Evolutionary conservation across 2,113 vertebrate species (phyloP).

Genomic region (Copsychus sechellarum): DNA sequence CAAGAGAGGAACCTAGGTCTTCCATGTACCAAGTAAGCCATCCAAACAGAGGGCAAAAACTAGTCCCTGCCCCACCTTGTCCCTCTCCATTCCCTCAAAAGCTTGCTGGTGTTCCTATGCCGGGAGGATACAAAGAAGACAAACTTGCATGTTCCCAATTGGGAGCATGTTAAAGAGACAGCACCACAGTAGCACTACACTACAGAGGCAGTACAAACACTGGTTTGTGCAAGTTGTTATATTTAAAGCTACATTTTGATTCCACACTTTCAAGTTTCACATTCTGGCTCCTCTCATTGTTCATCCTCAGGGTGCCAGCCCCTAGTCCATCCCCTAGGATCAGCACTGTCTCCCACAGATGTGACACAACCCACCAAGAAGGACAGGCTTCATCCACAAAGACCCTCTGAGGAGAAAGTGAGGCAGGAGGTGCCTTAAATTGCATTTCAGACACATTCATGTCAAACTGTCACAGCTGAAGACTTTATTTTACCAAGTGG

Average conservation of each 20-base stretch:
- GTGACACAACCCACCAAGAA: background rate
- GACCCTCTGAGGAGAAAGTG: background rate
- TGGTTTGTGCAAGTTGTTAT: background rate
- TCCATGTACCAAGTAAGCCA: background rate
- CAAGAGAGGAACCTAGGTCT: background rate
- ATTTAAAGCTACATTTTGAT: background rate
- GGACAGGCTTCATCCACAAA: background rate
- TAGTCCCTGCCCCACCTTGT: background rate
- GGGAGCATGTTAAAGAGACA: background rate
- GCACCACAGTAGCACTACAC: background rate
- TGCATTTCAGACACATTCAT: background rate
- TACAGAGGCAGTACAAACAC: background rate
- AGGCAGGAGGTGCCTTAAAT: background rate
- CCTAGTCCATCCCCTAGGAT: background rate
- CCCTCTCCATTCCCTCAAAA: background rate
- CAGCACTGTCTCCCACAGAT: background rate
- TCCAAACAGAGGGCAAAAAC: background rate
- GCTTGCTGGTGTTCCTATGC: background rate
- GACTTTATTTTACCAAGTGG: background rate
- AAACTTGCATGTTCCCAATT: accelerated
- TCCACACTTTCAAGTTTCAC: background rate
- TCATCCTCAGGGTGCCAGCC: background rate
- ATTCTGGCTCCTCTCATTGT: background rate
- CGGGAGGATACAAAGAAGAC: background rate
- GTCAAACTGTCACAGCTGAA: background rate